Evolutionary conservation across 1,140 invertebrate genomes (phyloP).

Genomic region (Listronotus oregonensis): DNA sequence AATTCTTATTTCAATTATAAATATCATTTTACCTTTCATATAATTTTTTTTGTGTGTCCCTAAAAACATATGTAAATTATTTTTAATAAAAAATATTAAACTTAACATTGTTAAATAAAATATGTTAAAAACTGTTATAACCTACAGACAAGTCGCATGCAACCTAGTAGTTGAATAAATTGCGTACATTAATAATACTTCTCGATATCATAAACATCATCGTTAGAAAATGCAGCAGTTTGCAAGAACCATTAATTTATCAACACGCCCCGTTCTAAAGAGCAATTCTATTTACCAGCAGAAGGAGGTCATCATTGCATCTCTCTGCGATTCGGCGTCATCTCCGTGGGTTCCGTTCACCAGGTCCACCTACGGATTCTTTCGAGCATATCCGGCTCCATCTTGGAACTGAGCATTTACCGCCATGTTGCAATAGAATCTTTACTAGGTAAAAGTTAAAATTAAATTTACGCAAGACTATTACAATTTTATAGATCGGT

Average conservation of each 20-base stretch:
- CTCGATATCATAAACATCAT: constrained; percentile 17
- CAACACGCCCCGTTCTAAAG: constrained; percentile 24
- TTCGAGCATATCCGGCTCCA: constrained; percentile 31
- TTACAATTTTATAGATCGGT: neutral
- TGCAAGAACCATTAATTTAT: constrained; percentile 17
- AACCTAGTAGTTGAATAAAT: too few species aligned
- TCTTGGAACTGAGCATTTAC: constrained; percentile 25
- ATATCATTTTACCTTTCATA: too few species aligned
- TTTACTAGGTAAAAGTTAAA: constrained; percentile 15
- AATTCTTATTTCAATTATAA: too few species aligned
- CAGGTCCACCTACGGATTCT: constrained; percentile 32
- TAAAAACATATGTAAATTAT: too few species aligned
- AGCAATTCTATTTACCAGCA: constrained; percentile 12
- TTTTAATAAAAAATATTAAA: too few species aligned
- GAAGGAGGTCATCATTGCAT: constrained; percentile 38
- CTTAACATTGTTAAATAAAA: too few species aligned
- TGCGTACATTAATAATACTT: constrained; percentile 13
- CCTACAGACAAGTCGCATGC: too few species aligned
- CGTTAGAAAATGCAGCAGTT: constrained; percentile 17
- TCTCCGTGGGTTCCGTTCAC: constrained; percentile 35
- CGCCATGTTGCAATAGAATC: constrained; percentile 29
- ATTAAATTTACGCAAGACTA: constrained; percentile 4
- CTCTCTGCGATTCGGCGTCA: constrained; percentile 17
- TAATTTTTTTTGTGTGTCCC: too few species aligned
- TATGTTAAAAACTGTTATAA: too few species aligned